Evolutionary conservation across 2,888 invertebrate genomes (phyloP), one percentile per base, ranked within the genome.

Genomic region (Troides aeacus): DNA sequence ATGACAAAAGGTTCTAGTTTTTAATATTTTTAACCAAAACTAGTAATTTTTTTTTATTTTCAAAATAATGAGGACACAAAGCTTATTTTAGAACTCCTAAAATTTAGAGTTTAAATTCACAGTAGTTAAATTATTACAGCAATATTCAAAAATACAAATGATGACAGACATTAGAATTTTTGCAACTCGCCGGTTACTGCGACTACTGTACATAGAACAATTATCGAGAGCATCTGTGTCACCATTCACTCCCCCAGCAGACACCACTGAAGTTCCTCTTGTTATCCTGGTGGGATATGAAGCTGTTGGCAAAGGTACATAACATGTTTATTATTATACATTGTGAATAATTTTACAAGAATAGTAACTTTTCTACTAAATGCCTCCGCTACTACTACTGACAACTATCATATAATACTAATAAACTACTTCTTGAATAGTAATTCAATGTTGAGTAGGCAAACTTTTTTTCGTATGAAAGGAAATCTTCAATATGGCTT

Each of bases 251-350:
- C 88, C 90, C 0, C 88, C 91, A 0, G 92, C 89, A 0, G 92
- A 92, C 72, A 88, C 85, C 36, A 84, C 79, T 0, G 89, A 90
- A 59, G 81, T 90, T 1, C 90, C 91, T 0, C 76, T 92, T 2
- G 80, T 92, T 0, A 81, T 90, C 1, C 73, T 92, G 1, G 91
- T 92, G 7, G 92, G 92, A 0, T 80, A 84, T 66, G 90, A 91
- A 76, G 89, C 84, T 21, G 82, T 87, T 58, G 91, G 91, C 3
- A 92, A 91, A 89, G 91, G 92, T 90, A n/a, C 0, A 23, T 18
- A 12, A 46, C 24, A 17, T 24, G 3, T 56, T 58, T 58, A 58
- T 58, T 58, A 15, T 57, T 53, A 53, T 53, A 7, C n/a, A n/a
- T 58, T 1, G 0, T 12, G 12, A 58, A 58, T 8, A 58, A 58